A percentile compares a stretch with the other conserved stretches of the same genome.
Evolutionary conservation across 2,797 vertebrate genomes (phyloP).

Genomic region (Ctenopoma multispine): DNA sequence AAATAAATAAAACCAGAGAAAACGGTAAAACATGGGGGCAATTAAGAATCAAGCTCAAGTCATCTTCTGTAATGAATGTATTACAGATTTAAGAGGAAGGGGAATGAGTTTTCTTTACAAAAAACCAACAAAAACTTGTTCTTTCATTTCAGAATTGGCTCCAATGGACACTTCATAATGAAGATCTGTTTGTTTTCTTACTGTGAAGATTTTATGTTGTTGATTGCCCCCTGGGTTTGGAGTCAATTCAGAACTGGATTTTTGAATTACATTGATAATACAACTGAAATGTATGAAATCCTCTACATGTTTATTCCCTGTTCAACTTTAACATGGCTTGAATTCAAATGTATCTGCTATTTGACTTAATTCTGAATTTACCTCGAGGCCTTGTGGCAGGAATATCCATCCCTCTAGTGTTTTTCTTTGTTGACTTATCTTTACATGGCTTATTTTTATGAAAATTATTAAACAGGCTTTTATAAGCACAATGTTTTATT

Average conservation of each 20-base stretch:
- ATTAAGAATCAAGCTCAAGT: conserved; percentile 4
- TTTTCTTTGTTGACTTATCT: conserved; percentile 28
- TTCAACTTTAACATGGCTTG: conserved; percentile 16
- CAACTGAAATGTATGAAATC: neutral
- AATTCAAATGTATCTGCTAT: conserved; percentile 12
- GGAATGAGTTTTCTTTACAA: neutral
- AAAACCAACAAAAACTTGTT: conserved; percentile 7
- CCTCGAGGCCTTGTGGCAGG: conserved; percentile 53
- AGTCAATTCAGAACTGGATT: conserved; percentile 28
- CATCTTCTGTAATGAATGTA: neutral
- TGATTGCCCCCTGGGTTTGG: neutral
- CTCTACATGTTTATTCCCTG: neutral
- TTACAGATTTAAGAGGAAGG: neutral
- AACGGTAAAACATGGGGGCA: too few species aligned
- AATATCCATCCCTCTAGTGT: conserved; percentile 40
- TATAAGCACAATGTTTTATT: conserved; percentile 31
- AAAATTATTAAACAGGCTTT: conserved; percentile 69
- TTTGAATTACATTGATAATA: conserved; percentile 3
- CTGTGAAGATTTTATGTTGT: conserved; percentile 43
- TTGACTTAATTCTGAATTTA: conserved; percentile 12
- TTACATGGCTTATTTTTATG: conserved; percentile 65
- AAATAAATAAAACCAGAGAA: too few species aligned
- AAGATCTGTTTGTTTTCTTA: conserved; percentile 37
- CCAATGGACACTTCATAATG: conserved; percentile 85
- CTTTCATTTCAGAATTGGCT: conserved; percentile 73